A percentile compares a stretch with the other conserved stretches of the same genome.
Evolutionary conservation across 2,113 vertebrate species (phyloP).

Genomic region (Zonotrichia leucophrys): DNA sequence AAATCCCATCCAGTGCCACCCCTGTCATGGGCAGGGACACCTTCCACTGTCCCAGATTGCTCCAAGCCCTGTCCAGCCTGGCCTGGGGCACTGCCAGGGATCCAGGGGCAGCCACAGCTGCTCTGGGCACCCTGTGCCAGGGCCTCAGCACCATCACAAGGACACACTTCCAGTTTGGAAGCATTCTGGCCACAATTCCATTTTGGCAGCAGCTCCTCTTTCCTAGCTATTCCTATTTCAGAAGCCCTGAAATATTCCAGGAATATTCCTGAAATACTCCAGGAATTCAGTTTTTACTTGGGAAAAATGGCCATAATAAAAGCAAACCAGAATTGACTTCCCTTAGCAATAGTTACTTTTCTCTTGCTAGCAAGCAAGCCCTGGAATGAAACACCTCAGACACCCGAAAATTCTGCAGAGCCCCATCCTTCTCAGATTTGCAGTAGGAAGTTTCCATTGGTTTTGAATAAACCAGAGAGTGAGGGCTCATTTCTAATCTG

Average conservation of each 20-base stretch:
- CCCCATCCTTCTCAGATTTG: background rate
- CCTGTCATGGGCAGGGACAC: background rate
- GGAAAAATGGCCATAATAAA: background rate
- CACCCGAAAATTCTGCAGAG: background rate
- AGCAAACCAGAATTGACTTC: background rate
- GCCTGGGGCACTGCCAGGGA: background rate
- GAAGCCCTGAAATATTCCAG: background rate
- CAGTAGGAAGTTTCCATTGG: background rate
- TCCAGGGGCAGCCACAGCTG: background rate
- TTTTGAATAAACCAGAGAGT: background rate
- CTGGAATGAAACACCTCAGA: background rate
- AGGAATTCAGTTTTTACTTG: background rate
- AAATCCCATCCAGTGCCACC: accelerated
- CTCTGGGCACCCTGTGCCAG: background rate
- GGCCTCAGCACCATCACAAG: background rate
- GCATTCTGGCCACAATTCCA: background rate
- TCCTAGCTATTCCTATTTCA: background rate
- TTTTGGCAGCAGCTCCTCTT: background rate
- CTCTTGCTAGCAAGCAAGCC: background rate
- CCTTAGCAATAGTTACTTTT: background rate
- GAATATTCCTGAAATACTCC: background rate
- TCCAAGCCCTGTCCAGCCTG: accelerated
- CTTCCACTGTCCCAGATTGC: accelerated
- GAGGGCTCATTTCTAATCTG: background rate
- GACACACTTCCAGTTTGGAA: background rate